Base-by-base conservation (phyloP, 2,113 vertebrate species). In the Poecilia latipinna region DNA sequence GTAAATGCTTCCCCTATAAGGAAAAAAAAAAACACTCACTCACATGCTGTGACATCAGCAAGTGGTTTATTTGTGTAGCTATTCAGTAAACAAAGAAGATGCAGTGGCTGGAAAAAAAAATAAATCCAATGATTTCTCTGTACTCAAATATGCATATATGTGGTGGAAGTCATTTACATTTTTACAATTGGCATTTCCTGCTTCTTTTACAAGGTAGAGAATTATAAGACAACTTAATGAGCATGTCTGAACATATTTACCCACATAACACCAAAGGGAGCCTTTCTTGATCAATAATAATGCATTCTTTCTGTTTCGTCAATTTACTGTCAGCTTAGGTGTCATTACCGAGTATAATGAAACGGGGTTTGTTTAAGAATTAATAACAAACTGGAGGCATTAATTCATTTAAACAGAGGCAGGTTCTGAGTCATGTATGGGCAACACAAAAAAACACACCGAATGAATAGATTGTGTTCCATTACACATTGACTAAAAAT, bases 171-270 rank as follows among this genome's bases (percentile, higher is more conserved):
- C 35, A 22, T 44, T 72, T 37, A 32, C 68, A 66, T 71, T 74
- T 67, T 35, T n/a, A 44, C 79, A 35, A 54, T 54, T 15, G 29
- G 24, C 24, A 28, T 57, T 74, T 77, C 62, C 33, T n/a, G 35
- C 44, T 78, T 72, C 32, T 13, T 68, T 79, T 66, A 72, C 67
- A 79, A 48, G 75, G 66, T 78, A 75, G 32, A 83, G 76, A 81
- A 89, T 88, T 91, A 91, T 88, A 83, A 86, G 76, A 78, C 89
- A 84, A 94, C 94, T 94, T 92, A 95, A 94, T 93, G 85, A 94
- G 93, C 87, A 89, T 88, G 91, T 85, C 90, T 93, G 85, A 94
- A 91, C 87, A 90, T 91, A 90, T 86, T 92, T 87, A 91, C 90
- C 89, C 82, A 84, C 72, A 87, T 75, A 85, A 82, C 72, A 86